Evolutionary conservation across 30 jellyfish, hydroid and myxozoan species (phyloP).

Genomic region (Phacellophora camtschatica): DNA sequence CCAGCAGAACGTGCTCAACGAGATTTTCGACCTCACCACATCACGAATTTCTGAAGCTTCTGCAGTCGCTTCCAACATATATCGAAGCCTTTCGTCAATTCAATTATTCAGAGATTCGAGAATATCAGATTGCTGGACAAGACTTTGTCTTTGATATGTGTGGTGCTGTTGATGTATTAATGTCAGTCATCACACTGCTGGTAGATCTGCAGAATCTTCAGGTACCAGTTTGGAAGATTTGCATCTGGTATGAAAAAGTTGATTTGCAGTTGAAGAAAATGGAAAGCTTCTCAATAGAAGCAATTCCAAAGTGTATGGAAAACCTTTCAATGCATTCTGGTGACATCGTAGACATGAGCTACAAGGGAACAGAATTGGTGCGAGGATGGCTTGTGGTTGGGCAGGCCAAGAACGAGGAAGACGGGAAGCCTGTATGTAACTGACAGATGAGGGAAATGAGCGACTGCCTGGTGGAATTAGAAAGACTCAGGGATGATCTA

Average conservation of each 20-base stretch:
- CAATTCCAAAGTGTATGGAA: conserved; percentile 2
- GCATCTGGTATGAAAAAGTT: not conserved
- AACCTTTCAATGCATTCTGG: not conserved
- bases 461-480: conserved; percentile 2
- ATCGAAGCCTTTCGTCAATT: conserved; percentile 7
- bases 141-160: conserved; percentile 40
- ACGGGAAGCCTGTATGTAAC: conserved; percentile 12
- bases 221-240: conserved; percentile 14
- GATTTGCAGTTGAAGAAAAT: not conserved
- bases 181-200: conserved; percentile 13
- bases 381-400: conserved; percentile 40
- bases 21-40: conserved; percentile 26
- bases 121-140: conserved; percentile 29
- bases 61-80: conserved; percentile 43
- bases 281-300: not conserved
- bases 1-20: conserved; percentile 49
- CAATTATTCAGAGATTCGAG: conserved; percentile 28
- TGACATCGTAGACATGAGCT: conserved; percentile 13
- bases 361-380: conserved; percentile 3
- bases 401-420: not conserved
- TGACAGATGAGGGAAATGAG: conserved; percentile 5
- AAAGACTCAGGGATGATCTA: not conserved
- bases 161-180: conserved; percentile 40
- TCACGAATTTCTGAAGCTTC: conserved; percentile 29
- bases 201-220: conserved; percentile 18